These are phyloP conservation scores for Dinocampus coccinellae DNA, from an alignment of 2,888 invertebrate species.

Conservation along the genomic window DNA sequence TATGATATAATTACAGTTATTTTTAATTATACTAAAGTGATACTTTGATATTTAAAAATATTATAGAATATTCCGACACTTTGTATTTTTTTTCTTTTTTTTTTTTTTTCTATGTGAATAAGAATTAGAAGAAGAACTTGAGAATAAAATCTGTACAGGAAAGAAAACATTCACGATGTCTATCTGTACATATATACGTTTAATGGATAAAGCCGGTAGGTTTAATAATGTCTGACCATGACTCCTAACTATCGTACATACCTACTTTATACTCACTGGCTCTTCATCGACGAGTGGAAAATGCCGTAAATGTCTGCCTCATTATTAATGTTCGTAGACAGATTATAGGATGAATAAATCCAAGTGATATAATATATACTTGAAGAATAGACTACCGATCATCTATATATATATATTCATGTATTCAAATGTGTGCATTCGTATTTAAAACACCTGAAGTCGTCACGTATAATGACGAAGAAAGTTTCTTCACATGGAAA, in stretches of 20 bases:
- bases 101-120: no score
- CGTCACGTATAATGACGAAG: not conserved
- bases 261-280: not conserved
- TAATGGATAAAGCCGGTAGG: not conserved
- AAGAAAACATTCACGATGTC: not conserved
- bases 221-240: slow-evolving; percentile 4
- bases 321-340: slow-evolving; percentile 25
- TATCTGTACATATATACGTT: not conserved
- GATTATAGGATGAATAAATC: slow-evolving; percentile 26
- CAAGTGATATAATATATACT: slow-evolving; percentile 12
- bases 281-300: slow-evolving; percentile 18
- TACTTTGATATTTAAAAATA: not conserved
- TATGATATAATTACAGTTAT: not conserved
- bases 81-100: no score
- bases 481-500: not conserved
- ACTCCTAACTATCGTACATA: not conserved
- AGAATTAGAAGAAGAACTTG: not conserved
- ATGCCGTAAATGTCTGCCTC: slow-evolving; percentile 35
- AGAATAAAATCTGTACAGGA: not conserved
- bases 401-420: not conserved
- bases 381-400: not conserved
- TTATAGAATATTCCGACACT: no score
- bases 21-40: not conserved
- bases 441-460: slow-evolving; percentile 15
- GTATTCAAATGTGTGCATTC: not conserved